Base-by-base conservation (phyloP, 2,797 vertebrate genomes). In the Podarcis lilfordi region DNA sequence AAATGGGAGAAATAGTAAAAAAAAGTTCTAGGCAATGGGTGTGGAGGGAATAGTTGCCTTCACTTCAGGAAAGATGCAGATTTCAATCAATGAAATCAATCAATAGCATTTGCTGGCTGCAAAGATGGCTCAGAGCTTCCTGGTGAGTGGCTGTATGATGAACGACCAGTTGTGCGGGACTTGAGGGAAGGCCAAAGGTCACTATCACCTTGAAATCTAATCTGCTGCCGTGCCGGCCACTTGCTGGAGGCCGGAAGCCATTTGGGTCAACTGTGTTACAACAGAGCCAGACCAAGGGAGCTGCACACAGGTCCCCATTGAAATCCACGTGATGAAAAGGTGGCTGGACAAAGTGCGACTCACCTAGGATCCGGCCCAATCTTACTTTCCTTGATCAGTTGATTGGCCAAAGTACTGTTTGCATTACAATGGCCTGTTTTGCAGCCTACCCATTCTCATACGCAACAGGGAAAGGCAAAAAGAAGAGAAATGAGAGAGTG, bases 41-140 rank as follows among this genome's bases (percentile, higher is more conserved):
- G 11, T 50, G 50, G 50, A 50, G 75, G 72, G 19, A 82, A 35
- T 27, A 32, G 85, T 59, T 74, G 90, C 87, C 89, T 89, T 71
- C 87, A 64, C 69, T 29, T 66, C 2, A 25, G 92, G 89, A 90
- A 94, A 94, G 94, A 95, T 89, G 94, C 91, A 91, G 92, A 91
- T 94, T 93, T 83, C 86, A 93, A 93, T 97, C 97, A 94, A 96
- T 97, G 93, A 94, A 95, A 96, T 97, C 96, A 96, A 97, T 96
- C 94, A 90, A 50, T 94, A 94, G 93, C 91, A 94, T 96, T 96
- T 92, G 83, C 85, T 61, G 91, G 95, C 95, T 94, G 93, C 95
- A 93, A 97, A 95, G 95, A 92, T 76, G 91, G 95, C 88, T 93
- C 88, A 94, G 93, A 95, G 91, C 91, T 94, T 92, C 95, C 91